Percentiles rank a stretch among this genome's conserved stretches.
These are phyloP conservation scores for Pyrrhura leucotis DNA, from an alignment of 2,797 vertebrate species.

Conservation along the genomic window DNA sequence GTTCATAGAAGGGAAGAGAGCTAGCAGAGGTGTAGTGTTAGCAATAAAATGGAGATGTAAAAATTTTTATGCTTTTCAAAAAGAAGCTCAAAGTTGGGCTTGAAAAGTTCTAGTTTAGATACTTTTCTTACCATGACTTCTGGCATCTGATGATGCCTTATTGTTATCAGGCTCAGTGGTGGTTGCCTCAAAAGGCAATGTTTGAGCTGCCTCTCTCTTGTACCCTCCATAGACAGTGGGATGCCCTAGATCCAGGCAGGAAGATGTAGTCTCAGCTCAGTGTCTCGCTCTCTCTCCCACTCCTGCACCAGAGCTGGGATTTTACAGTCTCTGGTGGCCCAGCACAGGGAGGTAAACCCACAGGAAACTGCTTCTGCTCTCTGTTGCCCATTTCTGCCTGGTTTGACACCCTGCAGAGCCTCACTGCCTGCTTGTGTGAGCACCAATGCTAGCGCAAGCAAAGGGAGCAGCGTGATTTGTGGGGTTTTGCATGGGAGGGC, in stretches of 20 bases:
- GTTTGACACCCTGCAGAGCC: not conserved
- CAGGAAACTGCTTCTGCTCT: not conserved
- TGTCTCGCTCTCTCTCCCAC: not conserved
- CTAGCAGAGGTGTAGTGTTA: not conserved
- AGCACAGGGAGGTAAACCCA: not conserved
- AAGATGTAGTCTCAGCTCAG: not conserved
- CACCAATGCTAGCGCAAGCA: not conserved
- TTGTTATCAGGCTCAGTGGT: not conserved
- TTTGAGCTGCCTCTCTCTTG: not conserved
- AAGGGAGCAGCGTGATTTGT: not conserved
- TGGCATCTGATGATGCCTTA: not conserved
- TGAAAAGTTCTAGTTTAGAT: not conserved
- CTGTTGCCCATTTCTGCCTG: rapidly evolving
- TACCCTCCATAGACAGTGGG: not conserved
- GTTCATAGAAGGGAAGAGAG: not conserved
- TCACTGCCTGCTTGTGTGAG: rapidly evolving
- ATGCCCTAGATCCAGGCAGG: not conserved
- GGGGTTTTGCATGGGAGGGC: no score
- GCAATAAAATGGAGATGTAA: not conserved
- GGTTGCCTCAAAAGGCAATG: rapidly evolving
- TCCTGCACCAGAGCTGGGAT: not conserved
- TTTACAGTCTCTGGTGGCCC: not conserved
- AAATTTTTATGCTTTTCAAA: not conserved
- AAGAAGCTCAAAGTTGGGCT: not conserved
- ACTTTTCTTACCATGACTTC: not conserved